Conservation (phyloP, 1,140 invertebrate species). For the Hylaeus anthracinus region DNA sequence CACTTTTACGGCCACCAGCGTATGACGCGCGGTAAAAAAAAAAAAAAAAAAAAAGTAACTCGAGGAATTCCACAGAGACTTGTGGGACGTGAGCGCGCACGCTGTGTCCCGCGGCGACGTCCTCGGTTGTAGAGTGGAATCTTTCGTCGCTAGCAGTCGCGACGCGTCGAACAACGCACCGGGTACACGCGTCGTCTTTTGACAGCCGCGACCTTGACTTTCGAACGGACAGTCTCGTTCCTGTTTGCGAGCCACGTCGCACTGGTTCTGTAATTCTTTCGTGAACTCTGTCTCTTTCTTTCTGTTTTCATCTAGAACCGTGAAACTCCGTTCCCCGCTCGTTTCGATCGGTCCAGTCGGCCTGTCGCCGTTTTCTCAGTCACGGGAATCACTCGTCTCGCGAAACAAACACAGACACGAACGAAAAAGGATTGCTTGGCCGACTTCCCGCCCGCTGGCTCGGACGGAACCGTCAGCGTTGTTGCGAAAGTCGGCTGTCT, state of each 20-base stretch:
- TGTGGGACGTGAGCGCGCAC: constrained; percentile 16
- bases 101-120: neutral
- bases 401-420: neutral
- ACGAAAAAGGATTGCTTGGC: constrained; percentile 38
- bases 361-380: constrained; percentile 32
- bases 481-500: constrained; percentile 30
- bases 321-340: constrained; percentile 1
- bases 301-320: too few species aligned
- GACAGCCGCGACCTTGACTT: constrained; percentile 62
- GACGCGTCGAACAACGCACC: constrained; percentile 31
- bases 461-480: constrained; percentile 47
- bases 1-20: constrained; percentile 8
- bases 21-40: too few species aligned
- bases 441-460: constrained; percentile 42
- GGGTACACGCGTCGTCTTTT: constrained; percentile 53
- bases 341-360: constrained; percentile 27
- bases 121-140: constrained; percentile 31
- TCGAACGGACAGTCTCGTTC: constrained; percentile 27
- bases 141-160: neutral
- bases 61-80: constrained; percentile 16
- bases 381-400: neutral
- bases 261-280: neutral
- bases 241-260: neutral
- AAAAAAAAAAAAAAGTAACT: neutral
- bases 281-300: neutral